Conservation (phyloP, 2,888 invertebrate species). For the Agriopis aurantiaria region DNA sequence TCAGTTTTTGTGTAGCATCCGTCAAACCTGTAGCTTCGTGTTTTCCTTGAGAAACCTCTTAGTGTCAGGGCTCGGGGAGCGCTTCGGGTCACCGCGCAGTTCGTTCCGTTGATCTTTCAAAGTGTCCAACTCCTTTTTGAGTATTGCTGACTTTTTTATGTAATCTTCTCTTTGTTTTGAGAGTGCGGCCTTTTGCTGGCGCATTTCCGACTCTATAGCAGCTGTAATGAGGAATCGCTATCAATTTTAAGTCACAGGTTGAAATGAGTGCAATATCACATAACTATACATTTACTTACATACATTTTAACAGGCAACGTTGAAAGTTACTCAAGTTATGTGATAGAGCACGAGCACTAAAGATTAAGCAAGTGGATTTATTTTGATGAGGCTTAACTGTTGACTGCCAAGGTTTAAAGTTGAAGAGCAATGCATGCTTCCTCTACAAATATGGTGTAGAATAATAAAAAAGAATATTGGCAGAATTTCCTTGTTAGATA, state of each 20-base stretch:
- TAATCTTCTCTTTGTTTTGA: slow-evolving; percentile 94
- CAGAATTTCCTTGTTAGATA: not conserved
- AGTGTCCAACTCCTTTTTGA: slow-evolving; percentile 92
- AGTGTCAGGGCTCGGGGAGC: slow-evolving; percentile 91
- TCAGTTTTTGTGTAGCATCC: slow-evolving; percentile 31
- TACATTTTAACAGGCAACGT: not conserved
- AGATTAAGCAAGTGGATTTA: slow-evolving; percentile 46
- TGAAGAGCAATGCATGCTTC: slow-evolving; percentile 6
- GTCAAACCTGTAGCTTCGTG: slow-evolving; percentile 92
- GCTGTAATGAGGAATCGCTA: slow-evolving; percentile 61
- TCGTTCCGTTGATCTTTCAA: slow-evolving; percentile 93
- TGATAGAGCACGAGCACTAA: slow-evolving; percentile 50
- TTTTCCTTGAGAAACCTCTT: slow-evolving; percentile 93
- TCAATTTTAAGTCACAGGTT: slow-evolving; percentile 43
- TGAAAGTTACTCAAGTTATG: slow-evolving; percentile 18
- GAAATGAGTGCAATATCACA: slow-evolving; percentile 49
- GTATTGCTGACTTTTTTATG: slow-evolving; percentile 90
- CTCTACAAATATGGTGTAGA: not conserved
- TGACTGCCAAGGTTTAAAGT: slow-evolving; percentile 27
- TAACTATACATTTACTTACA: slow-evolving; percentile 29
- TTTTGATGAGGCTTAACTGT: slow-evolving; percentile 55
- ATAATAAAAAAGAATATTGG: not conserved
- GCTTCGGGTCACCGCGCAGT: slow-evolving; percentile 88
- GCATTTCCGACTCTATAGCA: slow-evolving; percentile 93
- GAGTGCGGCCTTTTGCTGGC: slow-evolving; percentile 93